Percentiles rank a stretch among this genome's conserved stretches.
Evolutionary conservation across 2,113 vertebrate species (phyloP).

Genomic region (Garra rufa): DNA sequence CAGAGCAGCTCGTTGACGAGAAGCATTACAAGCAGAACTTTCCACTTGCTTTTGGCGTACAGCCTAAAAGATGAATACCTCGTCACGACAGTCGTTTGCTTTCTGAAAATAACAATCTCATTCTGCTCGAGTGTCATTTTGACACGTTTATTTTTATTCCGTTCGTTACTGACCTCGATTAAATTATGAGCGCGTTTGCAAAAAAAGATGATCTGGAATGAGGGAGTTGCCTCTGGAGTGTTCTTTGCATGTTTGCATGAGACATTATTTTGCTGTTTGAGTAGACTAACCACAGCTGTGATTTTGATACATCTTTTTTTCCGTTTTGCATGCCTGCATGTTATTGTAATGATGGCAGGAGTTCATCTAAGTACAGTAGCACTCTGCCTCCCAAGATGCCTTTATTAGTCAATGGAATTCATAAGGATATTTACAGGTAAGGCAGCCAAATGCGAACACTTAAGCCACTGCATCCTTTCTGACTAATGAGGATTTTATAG

Average conservation of each 20-base stretch:
- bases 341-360: constrained; percentile 69
- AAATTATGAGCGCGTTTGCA: not conserved
- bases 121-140: constrained; percentile 39
- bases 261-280: constrained; percentile 1
- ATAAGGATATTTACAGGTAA: constrained; percentile 84
- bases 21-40: constrained; percentile 55
- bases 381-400: constrained; percentile 86
- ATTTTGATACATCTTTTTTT: constrained; percentile 37
- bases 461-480: not conserved
- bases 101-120: constrained; percentile 34
- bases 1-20: constrained; percentile 30
- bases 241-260: constrained; percentile 6
- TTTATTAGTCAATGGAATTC: constrained; percentile 83
- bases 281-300: constrained; percentile 24
- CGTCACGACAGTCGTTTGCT: constrained; percentile 39
- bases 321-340: constrained; percentile 66
- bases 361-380: constrained; percentile 81
- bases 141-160: constrained; percentile 45
- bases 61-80: constrained; percentile 33
- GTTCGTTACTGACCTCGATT: constrained; percentile 10
- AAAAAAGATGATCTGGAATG: constrained; percentile 6
- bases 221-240: constrained; percentile 35
- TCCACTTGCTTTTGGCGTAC: constrained; percentile 44
- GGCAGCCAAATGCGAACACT: constrained; percentile 42
- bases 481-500: not conserved